Evolutionary conservation across 2,113 vertebrate species (phyloP).

Genomic region (Odobenus rosmarus): DNA sequence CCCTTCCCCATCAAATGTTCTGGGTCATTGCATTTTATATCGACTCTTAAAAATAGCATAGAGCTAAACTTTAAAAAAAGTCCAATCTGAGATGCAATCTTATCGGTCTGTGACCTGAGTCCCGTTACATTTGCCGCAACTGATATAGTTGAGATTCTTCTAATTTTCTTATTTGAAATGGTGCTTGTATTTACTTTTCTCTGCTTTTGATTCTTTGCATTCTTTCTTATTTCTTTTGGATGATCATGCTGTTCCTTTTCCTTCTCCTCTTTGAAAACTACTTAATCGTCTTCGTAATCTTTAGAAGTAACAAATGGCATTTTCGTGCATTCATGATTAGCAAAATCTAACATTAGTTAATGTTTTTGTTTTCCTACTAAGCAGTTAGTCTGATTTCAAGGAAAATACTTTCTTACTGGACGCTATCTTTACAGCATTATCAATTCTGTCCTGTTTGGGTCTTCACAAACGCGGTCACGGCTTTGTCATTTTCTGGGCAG

Average conservation of each 20-base stretch:
- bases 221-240: background rate
- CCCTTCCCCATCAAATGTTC: background rate
- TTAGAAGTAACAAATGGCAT: background rate
- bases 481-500: too few relatives aligned
- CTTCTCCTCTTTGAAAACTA: background rate
- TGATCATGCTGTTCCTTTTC: background rate
- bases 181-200: rapidly evolving
- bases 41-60: rapidly evolving
- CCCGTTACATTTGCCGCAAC: rapidly evolving
- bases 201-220: background rate
- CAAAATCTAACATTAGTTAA: background rate
- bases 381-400: background rate
- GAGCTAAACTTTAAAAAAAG: background rate
- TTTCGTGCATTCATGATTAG: background rate
- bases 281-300: background rate
- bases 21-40: background rate
- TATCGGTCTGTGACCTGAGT: rapidly evolving
- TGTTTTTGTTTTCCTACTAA: background rate
- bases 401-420: background rate
- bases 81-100: rapidly evolving
- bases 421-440: background rate
- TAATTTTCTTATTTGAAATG: background rate
- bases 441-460: background rate
- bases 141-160: rapidly evolving
- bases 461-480: background rate